phyloP scores from a whole-genome alignment of 2,797 vertebrate genomes.

The Momotus momota region DNA sequence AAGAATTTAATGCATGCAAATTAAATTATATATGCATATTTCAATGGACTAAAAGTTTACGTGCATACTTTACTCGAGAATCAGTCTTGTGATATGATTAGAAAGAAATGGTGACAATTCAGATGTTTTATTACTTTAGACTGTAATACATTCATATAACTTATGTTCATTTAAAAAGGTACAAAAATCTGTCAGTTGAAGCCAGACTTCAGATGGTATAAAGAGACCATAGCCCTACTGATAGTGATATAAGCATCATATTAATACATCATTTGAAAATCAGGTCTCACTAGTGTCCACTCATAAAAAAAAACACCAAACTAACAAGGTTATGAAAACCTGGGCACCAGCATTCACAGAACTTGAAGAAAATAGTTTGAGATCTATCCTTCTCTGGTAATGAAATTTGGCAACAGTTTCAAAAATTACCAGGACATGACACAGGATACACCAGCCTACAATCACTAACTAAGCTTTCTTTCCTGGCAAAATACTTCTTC shows the following conservation, averaged over 20 bases:
- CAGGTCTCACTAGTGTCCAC: neutral
- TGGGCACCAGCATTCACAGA: neutral
- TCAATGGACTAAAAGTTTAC: slow-evolving; percentile 62
- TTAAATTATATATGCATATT: slow-evolving; percentile 76
- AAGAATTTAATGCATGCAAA: slow-evolving; percentile 74
- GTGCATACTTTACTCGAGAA: slow-evolving; percentile 53
- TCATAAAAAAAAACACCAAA: neutral
- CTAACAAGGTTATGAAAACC: neutral
- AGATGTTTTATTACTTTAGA: slow-evolving; percentile 57
- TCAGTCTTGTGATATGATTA: slow-evolving; percentile 40
- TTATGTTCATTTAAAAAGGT: slow-evolving; percentile 47
- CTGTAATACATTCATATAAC: slow-evolving; percentile 27
- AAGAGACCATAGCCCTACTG: neutral
- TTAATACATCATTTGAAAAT: neutral
- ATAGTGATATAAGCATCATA: neutral
- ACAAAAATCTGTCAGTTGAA: slow-evolving; percentile 35
- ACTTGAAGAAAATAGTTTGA: neutral
- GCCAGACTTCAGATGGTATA: neutral
- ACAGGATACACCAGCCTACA: neutral
- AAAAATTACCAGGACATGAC: neutral
- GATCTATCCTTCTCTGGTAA: neutral
- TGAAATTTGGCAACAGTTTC: neutral
- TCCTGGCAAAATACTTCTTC: neutral
- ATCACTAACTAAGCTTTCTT: neutral
- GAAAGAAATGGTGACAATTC: slow-evolving; percentile 55